phyloP scores from a whole-genome alignment of 2,888 invertebrate species.

The Endomychus coccineus region DNA sequence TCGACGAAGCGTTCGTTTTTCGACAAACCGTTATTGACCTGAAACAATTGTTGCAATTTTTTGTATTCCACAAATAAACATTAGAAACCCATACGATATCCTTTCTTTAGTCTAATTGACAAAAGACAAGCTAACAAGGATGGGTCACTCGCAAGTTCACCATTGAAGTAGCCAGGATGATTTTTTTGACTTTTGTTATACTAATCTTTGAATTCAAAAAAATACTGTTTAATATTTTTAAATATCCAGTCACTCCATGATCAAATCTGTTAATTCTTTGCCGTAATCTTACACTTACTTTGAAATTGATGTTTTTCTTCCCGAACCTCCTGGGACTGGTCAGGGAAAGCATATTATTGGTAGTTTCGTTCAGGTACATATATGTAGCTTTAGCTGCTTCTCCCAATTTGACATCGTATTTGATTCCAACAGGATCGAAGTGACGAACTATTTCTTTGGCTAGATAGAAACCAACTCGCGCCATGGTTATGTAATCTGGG shows the following conservation, averaged over 20 bases:
- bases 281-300: too few species aligned
- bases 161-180: too few species aligned
- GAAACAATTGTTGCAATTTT: conserved; percentile 6
- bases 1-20: conserved; percentile 25
- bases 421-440: conserved; percentile 29
- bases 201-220: too few species aligned
- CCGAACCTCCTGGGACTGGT: conserved; percentile 14
- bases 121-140: too few species aligned
- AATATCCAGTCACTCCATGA: too few species aligned
- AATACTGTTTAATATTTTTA: too few species aligned
- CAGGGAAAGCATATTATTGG: conserved; percentile 12
- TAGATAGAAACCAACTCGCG: conserved; percentile 27
- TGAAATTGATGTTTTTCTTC: conserved; percentile 17
- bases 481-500: conserved; percentile 27
- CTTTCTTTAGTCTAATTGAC: too few species aligned
- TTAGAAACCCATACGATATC: too few species aligned
- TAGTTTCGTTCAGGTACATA: conserved; percentile 14
- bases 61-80: too few species aligned
- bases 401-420: conserved; percentile 19
- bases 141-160: too few species aligned
- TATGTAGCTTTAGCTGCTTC: conserved; percentile 15
- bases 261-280: too few species aligned
- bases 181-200: too few species aligned
- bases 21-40: conserved; percentile 20
- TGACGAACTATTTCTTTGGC: conserved; percentile 30